phyloP scores from a whole-genome alignment of 2,888 invertebrate genomes.

The Bursaphelenchus okinawaensis region DNA sequence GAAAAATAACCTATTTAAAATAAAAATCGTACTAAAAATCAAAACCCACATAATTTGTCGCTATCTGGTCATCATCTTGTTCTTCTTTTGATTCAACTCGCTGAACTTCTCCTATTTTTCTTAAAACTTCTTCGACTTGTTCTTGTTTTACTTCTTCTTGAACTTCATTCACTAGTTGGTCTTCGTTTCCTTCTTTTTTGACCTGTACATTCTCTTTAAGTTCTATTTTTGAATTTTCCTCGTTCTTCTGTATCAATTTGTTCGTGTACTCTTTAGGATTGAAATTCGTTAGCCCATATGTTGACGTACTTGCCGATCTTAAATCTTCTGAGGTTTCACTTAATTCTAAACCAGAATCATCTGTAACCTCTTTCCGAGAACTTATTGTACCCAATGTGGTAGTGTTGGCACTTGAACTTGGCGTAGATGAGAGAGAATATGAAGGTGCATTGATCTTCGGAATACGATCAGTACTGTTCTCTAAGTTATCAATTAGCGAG shows the following conservation, averaged over 20 bases:
- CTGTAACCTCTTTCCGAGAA: not conserved
- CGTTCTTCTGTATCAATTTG: not conserved
- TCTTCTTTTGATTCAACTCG: no score
- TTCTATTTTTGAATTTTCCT: not conserved
- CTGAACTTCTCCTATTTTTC: no score
- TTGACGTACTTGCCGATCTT: not conserved
- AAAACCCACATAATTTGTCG: no score
- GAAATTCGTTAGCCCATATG: not conserved
- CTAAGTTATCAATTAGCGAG: not conserved
- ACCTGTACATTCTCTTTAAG: no score
- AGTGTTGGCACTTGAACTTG: not conserved
- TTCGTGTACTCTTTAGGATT: not conserved
- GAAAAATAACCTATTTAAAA: not conserved
- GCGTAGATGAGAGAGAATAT: not conserved
- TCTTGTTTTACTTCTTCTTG: not conserved
- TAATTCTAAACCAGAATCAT: not conserved
- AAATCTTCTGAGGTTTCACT: not conserved
- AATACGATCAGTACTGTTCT: not conserved
- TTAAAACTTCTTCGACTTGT: no score
- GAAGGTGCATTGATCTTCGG: not conserved
- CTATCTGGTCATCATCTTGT: no score
- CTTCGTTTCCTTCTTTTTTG: not conserved
- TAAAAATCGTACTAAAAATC: no score
- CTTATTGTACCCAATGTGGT: not conserved
- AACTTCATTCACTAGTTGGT: not conserved